Percentiles rank a stretch among this genome's conserved stretches.
Evolutionary conservation across 2,113 vertebrate species (phyloP).

Genomic region (Colossoma macropomum): DNA sequence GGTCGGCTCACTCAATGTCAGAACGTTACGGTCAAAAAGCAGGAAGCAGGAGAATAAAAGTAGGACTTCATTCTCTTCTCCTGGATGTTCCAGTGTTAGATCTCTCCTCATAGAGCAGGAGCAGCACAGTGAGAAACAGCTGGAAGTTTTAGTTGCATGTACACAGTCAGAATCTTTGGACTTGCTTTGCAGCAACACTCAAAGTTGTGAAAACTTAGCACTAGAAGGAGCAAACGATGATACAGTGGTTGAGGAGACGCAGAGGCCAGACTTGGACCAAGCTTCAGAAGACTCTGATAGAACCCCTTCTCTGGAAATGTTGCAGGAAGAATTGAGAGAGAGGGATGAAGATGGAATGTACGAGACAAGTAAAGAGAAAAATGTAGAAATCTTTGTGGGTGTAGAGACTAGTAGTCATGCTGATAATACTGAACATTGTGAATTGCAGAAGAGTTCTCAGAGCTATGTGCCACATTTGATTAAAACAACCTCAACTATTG

Average conservation of each 20-base stretch:
- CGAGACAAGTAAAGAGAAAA: background rate
- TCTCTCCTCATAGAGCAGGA: background rate
- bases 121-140: background rate
- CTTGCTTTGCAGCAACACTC: background rate
- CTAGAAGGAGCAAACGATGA: background rate
- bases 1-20: background rate
- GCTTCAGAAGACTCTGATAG: background rate
- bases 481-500: background rate
- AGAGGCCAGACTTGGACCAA: background rate
- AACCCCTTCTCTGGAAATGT: background rate
- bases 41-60: background rate
- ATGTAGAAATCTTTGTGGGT: background rate
- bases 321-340: background rate
- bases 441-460: background rate
- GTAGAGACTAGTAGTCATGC: background rate
- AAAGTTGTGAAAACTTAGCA: background rate
- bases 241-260: conserved; percentile 23
- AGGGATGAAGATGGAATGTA: background rate
- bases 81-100: background rate
- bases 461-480: background rate
- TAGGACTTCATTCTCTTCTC: background rate
- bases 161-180: conserved; percentile 23
- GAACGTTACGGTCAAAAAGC: background rate
- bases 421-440: background rate
- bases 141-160: conserved; percentile 18